phyloP scores from a whole-genome alignment of 2,888 invertebrate genomes.

The Hartigia nigra region DNA sequence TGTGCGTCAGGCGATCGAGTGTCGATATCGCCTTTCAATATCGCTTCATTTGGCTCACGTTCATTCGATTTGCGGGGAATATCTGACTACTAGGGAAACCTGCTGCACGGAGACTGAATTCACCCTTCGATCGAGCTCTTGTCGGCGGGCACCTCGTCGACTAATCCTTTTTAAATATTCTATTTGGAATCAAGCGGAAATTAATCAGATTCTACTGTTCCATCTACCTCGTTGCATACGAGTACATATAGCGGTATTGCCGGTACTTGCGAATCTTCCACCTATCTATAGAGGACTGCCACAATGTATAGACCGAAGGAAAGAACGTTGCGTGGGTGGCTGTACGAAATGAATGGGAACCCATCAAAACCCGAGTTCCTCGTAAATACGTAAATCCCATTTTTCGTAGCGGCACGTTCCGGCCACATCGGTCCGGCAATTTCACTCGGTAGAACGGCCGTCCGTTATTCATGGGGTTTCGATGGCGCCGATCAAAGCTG shows the following conservation, averaged over 20 bases:
- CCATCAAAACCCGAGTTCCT: not conserved
- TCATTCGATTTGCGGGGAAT: constrained; percentile 51
- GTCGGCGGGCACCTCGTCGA: constrained; percentile 30
- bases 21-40: constrained; percentile 55
- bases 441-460: not conserved
- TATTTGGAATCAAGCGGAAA: constrained; percentile 45
- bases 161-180: constrained; percentile 52
- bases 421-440: not conserved
- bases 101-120: not conserved
- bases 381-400: not conserved
- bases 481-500: not conserved
- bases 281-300: not conserved
- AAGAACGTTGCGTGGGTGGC: not conserved
- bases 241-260: not conserved
- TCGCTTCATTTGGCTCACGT: constrained; percentile 55
- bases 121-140: constrained; percentile 8
- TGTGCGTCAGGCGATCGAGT: constrained; percentile 47
- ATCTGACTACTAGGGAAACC: not conserved
- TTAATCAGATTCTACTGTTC: constrained; percentile 41
- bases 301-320: not conserved
- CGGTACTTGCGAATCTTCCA: not conserved
- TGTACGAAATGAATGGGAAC: not conserved
- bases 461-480: not conserved
- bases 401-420: not conserved
- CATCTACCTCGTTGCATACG: not conserved